Evolutionary conservation across 2,113 vertebrate species (phyloP).

Genomic region (Platichthys flesus): DNA sequence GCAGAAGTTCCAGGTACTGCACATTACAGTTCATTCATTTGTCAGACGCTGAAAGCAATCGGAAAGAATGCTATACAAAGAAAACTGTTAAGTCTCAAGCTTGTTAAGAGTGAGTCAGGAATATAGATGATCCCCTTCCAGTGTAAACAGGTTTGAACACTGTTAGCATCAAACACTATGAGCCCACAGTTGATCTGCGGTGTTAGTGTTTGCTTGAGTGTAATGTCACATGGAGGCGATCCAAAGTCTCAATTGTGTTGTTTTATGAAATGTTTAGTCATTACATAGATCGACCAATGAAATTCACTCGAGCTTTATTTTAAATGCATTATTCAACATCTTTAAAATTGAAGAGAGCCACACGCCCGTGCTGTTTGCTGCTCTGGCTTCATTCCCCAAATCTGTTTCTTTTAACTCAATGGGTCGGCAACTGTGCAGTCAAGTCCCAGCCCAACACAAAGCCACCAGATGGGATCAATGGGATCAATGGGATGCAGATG

Average conservation of each 20-base stretch:
- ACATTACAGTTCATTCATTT: neutral
- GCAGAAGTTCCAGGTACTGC: constrained; percentile 26
- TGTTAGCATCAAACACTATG: neutral
- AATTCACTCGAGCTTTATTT: neutral
- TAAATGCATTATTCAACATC: constrained; percentile 35
- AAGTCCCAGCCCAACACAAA: constrained; percentile 18
- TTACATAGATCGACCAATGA: neutral
- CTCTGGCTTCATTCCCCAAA: constrained; percentile 9
- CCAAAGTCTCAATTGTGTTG: neutral
- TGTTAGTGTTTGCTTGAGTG: neutral
- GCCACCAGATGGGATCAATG: constrained; percentile 34
- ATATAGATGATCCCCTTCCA: neutral
- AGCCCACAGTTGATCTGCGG: neutral
- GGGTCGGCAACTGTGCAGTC: constrained; percentile 43
- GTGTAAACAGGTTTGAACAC: constrained; percentile 14
- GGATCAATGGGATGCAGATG: constrained; percentile 47
- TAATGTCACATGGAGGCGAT: neutral
- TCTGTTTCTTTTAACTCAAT: constrained; percentile 25
- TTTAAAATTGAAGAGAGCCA: constrained; percentile 11
- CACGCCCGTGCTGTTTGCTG: constrained; percentile 11
- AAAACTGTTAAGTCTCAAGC: neutral
- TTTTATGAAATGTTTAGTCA: neutral
- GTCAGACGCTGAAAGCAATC: neutral
- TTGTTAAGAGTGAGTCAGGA: neutral
- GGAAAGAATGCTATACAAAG: constrained; percentile 26